phyloP scores from a whole-genome alignment of 2,113 vertebrate species.

The Pomatostomus ruficeps region DNA sequence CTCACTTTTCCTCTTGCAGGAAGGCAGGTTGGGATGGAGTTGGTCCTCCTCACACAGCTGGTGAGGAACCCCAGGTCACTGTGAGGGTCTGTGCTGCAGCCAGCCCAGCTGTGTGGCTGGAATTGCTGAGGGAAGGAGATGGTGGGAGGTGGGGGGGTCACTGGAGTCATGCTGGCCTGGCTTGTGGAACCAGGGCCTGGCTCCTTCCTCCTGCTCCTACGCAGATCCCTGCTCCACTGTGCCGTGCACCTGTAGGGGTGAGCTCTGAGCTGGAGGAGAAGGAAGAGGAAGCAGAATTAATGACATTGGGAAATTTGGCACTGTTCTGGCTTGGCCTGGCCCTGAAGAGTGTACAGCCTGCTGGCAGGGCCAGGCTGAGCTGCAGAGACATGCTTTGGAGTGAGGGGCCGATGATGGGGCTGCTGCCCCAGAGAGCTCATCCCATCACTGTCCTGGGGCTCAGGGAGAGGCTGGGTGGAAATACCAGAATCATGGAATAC shows the following conservation, averaged over 20 bases:
- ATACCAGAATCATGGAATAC: background rate
- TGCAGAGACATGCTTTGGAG: background rate
- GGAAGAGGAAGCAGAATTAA: background rate
- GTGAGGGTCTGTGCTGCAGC: background rate
- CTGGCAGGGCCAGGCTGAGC: background rate
- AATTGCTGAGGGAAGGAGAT: background rate
- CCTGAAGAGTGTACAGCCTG: background rate
- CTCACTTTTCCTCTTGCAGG: fast-evolving
- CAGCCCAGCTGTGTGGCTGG: background rate
- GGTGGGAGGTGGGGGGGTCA: fast-evolving
- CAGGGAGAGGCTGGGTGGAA: background rate
- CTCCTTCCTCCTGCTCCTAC: background rate
- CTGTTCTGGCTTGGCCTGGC: background rate
- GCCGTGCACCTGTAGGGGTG: background rate
- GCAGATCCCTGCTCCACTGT: background rate
- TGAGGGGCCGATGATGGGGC: fast-evolving
- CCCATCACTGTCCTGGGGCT: background rate
- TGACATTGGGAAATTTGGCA: background rate
- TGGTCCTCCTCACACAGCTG: fast-evolving
- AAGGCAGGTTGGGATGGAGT: background rate
- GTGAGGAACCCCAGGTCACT: fast-evolving
- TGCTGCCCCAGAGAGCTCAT: background rate
- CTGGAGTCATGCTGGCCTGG: fast-evolving
- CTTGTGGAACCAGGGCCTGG: background rate
- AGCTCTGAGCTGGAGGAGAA: background rate